These are phyloP conservation scores for Emydoidea blandingii DNA, from an alignment of 2,797 vertebrate species.

Conservation along the genomic window DNA sequence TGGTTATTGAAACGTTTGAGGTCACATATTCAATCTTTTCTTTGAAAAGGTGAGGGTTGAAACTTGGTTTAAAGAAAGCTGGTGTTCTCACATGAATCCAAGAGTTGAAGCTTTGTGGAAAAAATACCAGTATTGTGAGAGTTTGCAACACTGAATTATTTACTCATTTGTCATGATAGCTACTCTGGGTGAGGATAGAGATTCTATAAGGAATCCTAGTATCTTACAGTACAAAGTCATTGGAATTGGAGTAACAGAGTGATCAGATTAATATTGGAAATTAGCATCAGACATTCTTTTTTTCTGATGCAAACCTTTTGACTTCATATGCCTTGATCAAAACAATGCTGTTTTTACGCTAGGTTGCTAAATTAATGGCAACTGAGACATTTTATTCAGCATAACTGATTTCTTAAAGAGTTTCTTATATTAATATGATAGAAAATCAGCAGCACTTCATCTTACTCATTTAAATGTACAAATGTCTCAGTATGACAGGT, in stretches of 20 bases:
- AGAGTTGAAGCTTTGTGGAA: background rate
- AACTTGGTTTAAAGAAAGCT: background rate
- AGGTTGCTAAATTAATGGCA: constrained; percentile 10
- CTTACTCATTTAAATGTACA: background rate
- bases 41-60: background rate
- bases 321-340: background rate
- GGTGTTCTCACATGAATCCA: background rate
- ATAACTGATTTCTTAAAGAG: background rate
- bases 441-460: constrained; percentile 20
- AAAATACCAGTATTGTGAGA: background rate
- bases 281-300: accelerated
- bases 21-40: background rate
- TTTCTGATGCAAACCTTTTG: constrained; percentile 7
- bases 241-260: background rate
- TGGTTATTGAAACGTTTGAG: background rate
- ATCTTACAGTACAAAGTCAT: accelerated
- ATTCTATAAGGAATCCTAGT: background rate
- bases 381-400: background rate
- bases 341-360: constrained; percentile 39
- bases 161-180: background rate
- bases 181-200: background rate
- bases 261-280: background rate
- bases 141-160: background rate
- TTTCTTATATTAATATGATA: background rate
- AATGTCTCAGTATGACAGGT: background rate